Conservation (phyloP, 2,888 invertebrate species). For the Erebia ligea region DNA sequence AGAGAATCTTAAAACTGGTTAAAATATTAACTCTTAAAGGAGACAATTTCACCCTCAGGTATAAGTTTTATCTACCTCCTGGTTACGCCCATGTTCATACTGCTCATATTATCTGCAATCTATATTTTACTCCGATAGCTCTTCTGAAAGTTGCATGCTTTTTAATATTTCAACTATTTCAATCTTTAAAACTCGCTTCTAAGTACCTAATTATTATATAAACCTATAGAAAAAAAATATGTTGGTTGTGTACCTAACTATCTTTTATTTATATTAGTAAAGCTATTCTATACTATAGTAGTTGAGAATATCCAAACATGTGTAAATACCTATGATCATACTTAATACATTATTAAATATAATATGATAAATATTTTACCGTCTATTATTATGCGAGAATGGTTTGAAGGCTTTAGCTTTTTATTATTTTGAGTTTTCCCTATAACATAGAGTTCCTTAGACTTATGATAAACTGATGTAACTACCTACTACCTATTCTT, state of each 20-base stretch:
- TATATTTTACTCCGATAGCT: slow-evolving; percentile 18
- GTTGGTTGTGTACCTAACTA: slow-evolving; percentile 68
- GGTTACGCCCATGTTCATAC: neutral
- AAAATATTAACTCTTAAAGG: neutral
- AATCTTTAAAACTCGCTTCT: slow-evolving; percentile 46
- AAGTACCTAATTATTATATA: slow-evolving; percentile 42
- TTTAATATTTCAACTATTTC: slow-evolving; percentile 38
- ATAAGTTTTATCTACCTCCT: neutral
- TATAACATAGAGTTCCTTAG: neutral
- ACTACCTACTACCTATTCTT: no score
- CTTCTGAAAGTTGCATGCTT: slow-evolving; percentile 37
- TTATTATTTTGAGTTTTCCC: neutral
- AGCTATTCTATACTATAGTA: slow-evolving; percentile 58
- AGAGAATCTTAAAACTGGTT: no score
- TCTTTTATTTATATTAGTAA: slow-evolving; percentile 62
- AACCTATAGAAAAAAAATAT: slow-evolving; percentile 43
- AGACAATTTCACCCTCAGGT: neutral
- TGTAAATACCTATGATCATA: slow-evolving; percentile 72
- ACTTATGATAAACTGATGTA: no score
- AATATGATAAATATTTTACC: slow-evolving; percentile 30
- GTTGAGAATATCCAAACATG: slow-evolving; percentile 57
- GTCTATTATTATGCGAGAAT: slow-evolving; percentile 33
- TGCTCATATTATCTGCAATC: slow-evolving; percentile 15
- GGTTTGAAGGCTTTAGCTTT: neutral
- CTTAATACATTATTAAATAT: slow-evolving; percentile 52